These are phyloP conservation scores for Sinohyriopsis cumingii DNA, from an alignment of 2,888 invertebrate species.

Conservation along the genomic window DNA sequence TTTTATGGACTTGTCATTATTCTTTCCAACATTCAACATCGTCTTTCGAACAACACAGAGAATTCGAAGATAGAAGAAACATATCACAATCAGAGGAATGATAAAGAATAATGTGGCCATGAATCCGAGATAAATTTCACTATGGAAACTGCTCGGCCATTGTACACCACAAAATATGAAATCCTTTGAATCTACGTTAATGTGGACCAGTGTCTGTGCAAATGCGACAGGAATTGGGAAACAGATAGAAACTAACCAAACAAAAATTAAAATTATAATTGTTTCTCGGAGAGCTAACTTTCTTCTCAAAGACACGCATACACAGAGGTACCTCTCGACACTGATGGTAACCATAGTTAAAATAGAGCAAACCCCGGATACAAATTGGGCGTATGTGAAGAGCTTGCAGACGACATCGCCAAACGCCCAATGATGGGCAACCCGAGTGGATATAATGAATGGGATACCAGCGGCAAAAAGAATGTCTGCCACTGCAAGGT, in stretches of 20 bases:
- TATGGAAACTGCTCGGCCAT: slow-evolving; percentile 38
- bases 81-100: slow-evolving; percentile 38
- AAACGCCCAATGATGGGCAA: slow-evolving; percentile 43
- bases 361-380: slow-evolving; percentile 42
- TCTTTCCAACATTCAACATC: slow-evolving; percentile 9
- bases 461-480: slow-evolving; percentile 42
- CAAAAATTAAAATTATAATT: slow-evolving; percentile 16
- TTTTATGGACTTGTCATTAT: slow-evolving; percentile 19
- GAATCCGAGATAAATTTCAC: slow-evolving; percentile 32
- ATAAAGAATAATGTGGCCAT: slow-evolving; percentile 44
- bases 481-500: slow-evolving; percentile 42
- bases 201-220: slow-evolving; percentile 28
- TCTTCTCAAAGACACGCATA: slow-evolving; percentile 30
- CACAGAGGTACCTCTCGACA: slow-evolving; percentile 39
- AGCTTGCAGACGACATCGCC: slow-evolving; percentile 40
- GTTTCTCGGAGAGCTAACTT: slow-evolving; percentile 26
- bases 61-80: slow-evolving; percentile 34
- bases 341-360: slow-evolving; percentile 48
- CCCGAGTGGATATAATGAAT: slow-evolving; percentile 35
- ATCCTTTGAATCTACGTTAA: slow-evolving; percentile 9
- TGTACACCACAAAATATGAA: slow-evolving; percentile 39
- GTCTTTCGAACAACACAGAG: slow-evolving; percentile 29
- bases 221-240: slow-evolving; percentile 46
- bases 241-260: slow-evolving; percentile 35
- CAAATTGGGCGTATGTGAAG: slow-evolving; percentile 45